Conservation (phyloP, 2,113 vertebrate genomes). For the Cyanoderma ruficeps region DNA sequence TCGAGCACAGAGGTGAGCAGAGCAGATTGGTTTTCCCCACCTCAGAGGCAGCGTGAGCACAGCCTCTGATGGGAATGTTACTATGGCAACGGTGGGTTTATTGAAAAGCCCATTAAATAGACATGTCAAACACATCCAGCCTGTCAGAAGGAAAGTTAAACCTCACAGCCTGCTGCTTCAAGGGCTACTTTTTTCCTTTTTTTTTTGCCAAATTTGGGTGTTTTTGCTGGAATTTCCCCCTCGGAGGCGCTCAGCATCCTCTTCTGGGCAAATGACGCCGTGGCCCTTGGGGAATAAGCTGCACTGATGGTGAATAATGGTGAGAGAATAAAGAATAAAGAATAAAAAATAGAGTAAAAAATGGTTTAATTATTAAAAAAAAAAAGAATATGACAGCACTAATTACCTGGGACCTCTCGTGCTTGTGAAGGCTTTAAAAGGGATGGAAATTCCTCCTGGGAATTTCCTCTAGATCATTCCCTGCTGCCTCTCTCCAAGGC, state of each 20-base stretch:
- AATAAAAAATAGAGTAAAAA: too few species aligned
- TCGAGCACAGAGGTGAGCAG: background rate
- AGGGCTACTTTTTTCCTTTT: background rate
- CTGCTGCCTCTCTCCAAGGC: too few species aligned
- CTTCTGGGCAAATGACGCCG: background rate
- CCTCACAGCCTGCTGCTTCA: background rate
- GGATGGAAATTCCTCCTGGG: too few species aligned
- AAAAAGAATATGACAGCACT: too few species aligned
- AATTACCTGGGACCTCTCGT: too few species aligned
- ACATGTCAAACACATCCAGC: conserved; percentile 7
- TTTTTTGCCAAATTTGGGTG: background rate
- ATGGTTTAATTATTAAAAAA: too few species aligned
- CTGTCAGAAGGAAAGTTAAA: conserved; percentile 15
- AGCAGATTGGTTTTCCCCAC: conserved; percentile 17
- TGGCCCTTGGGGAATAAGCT: background rate
- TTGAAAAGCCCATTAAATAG: conserved; percentile 57
- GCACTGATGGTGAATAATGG: background rate
- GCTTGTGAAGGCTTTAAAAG: too few species aligned
- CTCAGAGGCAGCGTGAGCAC: conserved; percentile 22
- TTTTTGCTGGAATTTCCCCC: background rate
- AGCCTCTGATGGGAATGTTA: conserved; percentile 64
- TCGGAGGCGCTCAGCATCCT: background rate
- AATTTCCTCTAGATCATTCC: too few species aligned
- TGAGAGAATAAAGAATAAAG: too few species aligned
- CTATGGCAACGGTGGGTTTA: conserved; percentile 66